Percentiles rank a stretch among this genome's conserved stretches.
These are phyloP conservation scores for Agonopterix subpropinquella DNA, from an alignment of 2,888 invertebrate species.

Conservation along the genomic window DNA sequence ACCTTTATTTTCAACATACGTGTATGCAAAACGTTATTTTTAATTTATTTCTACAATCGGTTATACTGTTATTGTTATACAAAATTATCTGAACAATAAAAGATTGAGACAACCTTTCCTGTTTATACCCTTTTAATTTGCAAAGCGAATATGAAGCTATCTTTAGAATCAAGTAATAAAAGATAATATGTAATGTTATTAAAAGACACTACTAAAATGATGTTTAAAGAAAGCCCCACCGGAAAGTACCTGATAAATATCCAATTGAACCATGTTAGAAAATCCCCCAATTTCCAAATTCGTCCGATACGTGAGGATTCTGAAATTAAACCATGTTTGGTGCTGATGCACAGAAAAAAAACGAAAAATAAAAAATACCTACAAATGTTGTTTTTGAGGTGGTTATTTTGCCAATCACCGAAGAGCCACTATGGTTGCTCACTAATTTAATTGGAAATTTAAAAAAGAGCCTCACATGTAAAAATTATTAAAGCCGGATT, in stretches of 20 bases:
- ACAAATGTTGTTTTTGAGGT: not conserved
- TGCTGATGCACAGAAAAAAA: conserved; percentile 36
- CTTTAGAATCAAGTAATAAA: conserved; percentile 11
- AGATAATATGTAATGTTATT: not conserved
- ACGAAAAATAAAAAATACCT: conserved; percentile 5
- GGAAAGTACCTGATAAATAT: conserved; percentile 63
- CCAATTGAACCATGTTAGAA: conserved; percentile 68
- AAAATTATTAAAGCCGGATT: not conserved
- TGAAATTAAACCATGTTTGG: conserved; percentile 67
- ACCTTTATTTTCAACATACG: too few species aligned
- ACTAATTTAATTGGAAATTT: too few species aligned
- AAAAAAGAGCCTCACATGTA: too few species aligned
- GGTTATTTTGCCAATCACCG: not conserved
- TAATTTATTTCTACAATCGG: too few species aligned
- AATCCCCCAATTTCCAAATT: conserved; percentile 61
- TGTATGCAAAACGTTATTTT: too few species aligned
- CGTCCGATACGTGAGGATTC: conserved; percentile 57
- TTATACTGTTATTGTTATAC: too few species aligned
- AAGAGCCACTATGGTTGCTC: too few species aligned
- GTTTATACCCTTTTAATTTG: conserved; percentile 11
- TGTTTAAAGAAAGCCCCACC: conserved; percentile 48
- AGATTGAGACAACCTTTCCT: too few species aligned
- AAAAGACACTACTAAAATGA: conserved; percentile 12
- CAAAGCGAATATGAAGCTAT: conserved; percentile 32
- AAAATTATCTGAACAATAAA: too few species aligned